Percentiles rank a stretch among this genome's conserved stretches.
phyloP scores from a whole-genome alignment of 2,888 invertebrate species.

The Ctena decussata region DNA sequence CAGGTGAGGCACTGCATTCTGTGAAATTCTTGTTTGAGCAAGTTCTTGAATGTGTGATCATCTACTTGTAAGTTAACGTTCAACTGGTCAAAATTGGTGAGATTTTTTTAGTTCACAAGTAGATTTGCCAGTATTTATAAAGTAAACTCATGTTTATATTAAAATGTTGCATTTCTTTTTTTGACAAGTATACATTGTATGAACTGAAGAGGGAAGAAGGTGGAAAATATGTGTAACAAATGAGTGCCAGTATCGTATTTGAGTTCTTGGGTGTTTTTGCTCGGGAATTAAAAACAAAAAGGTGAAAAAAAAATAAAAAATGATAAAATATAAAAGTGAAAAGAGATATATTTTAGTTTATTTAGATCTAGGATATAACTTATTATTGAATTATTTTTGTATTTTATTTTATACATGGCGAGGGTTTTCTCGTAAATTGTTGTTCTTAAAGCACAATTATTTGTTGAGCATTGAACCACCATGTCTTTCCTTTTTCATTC shows the following conservation, averaged over 20 bases:
- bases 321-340: neutral
- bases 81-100: no score
- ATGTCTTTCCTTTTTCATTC: conserved; percentile 77
- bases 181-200: no score
- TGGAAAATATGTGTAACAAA: conserved; percentile 1
- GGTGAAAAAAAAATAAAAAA: conserved; percentile 17
- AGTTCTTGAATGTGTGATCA: no score
- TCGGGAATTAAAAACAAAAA: conserved; percentile 23
- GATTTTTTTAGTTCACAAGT: no score
- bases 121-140: no score
- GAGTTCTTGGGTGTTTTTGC: conserved; percentile 5
- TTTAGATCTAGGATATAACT: conserved; percentile 28
- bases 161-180: no score
- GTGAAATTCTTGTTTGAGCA: no score
- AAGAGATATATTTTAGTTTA: conserved; percentile 14
- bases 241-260: neutral
- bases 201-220: neutral
- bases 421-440: conserved; percentile 19
- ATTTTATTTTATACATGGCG: conserved; percentile 10
- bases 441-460: conserved; percentile 66
- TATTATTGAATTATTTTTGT: conserved; percentile 29
- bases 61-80: no score
- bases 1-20: no score
- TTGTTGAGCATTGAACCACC: conserved; percentile 77
- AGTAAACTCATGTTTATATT: no score